Percentiles rank a stretch among this genome's conserved stretches.
phyloP scores from a whole-genome alignment of 2,113 vertebrate genomes.

The Fulica atra region DNA sequence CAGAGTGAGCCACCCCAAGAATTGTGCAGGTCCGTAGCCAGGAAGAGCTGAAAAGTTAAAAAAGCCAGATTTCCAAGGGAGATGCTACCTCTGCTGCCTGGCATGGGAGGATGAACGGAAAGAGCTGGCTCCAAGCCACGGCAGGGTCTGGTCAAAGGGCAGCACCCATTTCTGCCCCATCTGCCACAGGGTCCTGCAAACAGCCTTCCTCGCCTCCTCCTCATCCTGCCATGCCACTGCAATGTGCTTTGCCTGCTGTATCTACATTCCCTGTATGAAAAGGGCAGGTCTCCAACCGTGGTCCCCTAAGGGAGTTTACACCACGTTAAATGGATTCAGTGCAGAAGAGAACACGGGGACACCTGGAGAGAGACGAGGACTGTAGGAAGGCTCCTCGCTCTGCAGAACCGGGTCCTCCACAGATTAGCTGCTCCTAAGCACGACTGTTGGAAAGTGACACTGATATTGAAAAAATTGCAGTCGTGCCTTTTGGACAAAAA shows the following conservation, averaged over 20 bases:
- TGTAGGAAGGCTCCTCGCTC: neutral
- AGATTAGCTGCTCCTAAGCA: neutral
- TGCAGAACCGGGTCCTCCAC: neutral
- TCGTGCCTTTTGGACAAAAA: neutral
- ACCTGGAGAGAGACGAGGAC: rapidly evolving
- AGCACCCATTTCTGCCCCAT: neutral
- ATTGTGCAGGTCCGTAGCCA: neutral
- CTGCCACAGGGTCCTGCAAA: neutral
- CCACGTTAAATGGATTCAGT: rapidly evolving
- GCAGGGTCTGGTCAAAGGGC: neutral
- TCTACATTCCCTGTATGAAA: neutral
- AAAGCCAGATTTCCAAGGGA: neutral
- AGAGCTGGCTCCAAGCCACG: neutral
- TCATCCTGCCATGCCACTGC: rapidly evolving
- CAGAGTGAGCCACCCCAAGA: neutral
- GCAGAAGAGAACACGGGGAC: neutral
- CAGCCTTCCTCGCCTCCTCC: neutral
- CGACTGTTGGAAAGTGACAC: neutral
- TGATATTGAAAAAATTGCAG: neutral
- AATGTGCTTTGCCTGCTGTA: neutral
- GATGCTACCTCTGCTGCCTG: rapidly evolving
- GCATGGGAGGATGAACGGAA: neutral
- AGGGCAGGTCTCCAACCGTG: rapidly evolving
- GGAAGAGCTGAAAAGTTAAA: neutral
- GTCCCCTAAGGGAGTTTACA: rapidly evolving